phyloP scores from a whole-genome alignment of 2,888 invertebrate genomes.

The Gisinianus flammeolus region DNA sequence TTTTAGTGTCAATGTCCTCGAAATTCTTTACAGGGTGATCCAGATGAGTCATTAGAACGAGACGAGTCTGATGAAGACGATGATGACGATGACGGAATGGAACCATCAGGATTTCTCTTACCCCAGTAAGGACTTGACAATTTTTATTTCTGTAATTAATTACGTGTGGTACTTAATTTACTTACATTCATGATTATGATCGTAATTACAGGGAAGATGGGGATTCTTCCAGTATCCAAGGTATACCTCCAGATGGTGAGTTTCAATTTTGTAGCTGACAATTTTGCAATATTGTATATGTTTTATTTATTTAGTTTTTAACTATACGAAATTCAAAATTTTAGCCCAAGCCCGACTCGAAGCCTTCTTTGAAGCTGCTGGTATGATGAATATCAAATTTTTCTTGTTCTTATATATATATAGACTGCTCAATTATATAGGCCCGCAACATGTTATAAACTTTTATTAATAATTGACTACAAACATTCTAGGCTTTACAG shows the following conservation, averaged over 20 bases:
- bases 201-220: constrained; percentile 48
- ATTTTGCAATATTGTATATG: background rate
- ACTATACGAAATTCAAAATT: no score
- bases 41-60: constrained; percentile 56
- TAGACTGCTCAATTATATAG: background rate
- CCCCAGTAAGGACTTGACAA: constrained; percentile 33
- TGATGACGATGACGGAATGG: constrained; percentile 57
- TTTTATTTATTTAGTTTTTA: no score
- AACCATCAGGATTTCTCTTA: constrained; percentile 57
- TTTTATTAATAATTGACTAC: no score
- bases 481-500: constrained; percentile 62
- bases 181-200: background rate
- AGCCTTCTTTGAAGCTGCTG: constrained; percentile 92
- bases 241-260: constrained; percentile 72
- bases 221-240: constrained; percentile 59
- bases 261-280: no score
- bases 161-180: background rate
- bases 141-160: background rate
- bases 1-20: no score
- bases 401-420: no score
- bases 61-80: constrained; percentile 57
- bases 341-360: constrained; percentile 85
- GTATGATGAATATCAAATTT: no score
- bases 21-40: constrained; percentile 49
- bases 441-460: background rate